Evolutionary conservation across 2,888 invertebrate species (phyloP), one percentile per base, ranked within the genome.

Genomic region (Phyllotreta striolata): DNA sequence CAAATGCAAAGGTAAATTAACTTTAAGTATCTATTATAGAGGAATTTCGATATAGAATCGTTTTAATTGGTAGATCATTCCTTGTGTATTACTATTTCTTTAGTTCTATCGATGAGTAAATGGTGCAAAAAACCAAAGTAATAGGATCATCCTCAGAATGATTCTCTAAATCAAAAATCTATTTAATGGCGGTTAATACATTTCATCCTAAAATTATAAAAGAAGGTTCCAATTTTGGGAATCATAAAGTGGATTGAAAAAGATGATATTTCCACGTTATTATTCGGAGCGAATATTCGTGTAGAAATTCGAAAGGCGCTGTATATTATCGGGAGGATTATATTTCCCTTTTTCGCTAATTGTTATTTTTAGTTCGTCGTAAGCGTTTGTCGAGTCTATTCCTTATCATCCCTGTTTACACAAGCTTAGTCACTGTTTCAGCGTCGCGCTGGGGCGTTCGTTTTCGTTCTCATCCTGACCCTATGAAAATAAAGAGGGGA

Each of bases 391-490:
- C 72, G 74, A 75, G 73, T 75, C 73, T 72, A 72, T 74, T 70
- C 72, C 68, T 72, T 67, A 71, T 67, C 72, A 64, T 58, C 56
- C 67, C 71, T 76, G 75, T 76, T 76, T 75, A 70, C 74, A 73
- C 67, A 78, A 77, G 77, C 77, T 78, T 78, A 78, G 78, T 78
- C 78, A 78, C 73, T 74, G 72, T 71, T 68, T 69, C 56, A 35
- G 49, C 10, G 37, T 9, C 10, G 8, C 9, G 35, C 35, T 24
- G n/a, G 34, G 49, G 49, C 10, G 49, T 49, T 49, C 37, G 49
- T 49, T 49, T 49, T 49, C 37, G 49, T 49, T 49, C 49, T 7
- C 24, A 24, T 24, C 24, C 24, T 24, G 24, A 24, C 34, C 47
- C 35, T n/a, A 35, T 49, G 35, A 49, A 49, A 49, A 49, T 49